Percentiles rank a stretch among this genome's conserved stretches.
These are phyloP conservation scores for Axinella damicornis DNA, from an alignment of 37 sponge, comb jelly and placozoan species.

Conservation along the genomic window DNA sequence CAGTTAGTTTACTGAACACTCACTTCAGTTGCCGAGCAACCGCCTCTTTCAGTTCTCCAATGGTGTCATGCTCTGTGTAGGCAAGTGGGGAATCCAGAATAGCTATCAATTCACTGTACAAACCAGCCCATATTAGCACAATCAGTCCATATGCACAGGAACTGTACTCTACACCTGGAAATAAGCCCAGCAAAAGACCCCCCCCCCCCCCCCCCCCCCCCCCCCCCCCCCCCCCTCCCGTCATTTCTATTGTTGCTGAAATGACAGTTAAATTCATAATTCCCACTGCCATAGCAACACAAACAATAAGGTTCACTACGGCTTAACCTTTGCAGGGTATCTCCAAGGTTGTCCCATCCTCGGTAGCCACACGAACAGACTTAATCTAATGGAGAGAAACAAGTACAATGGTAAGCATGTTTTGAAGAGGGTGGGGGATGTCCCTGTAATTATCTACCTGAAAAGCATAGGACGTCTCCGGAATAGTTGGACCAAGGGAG, in stretches of 20 bases:
- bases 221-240: too few relatives aligned
- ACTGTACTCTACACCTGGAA: too few relatives aligned
- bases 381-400: neutral
- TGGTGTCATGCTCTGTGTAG: conserved; percentile 35
- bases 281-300: too few relatives aligned
- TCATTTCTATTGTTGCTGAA: too few relatives aligned
- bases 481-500: neutral
- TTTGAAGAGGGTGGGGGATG: neutral
- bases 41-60: conserved; percentile 43
- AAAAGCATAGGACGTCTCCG: conserved; percentile 38
- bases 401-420: neutral
- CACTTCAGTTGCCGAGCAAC: conserved; percentile 48
- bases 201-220: too few relatives aligned
- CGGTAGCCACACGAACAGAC: conserved; percentile 10
- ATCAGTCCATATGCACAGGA: too few relatives aligned
- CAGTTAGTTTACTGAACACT: conserved; percentile 2
- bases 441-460: neutral
- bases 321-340: conserved; percentile 44
- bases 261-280: too few relatives aligned
- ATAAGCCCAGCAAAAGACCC: too few relatives aligned
- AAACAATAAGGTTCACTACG: too few relatives aligned
- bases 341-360: neutral
- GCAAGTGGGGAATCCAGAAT: too few relatives aligned
- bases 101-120: too few relatives aligned
- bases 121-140: too few relatives aligned